phyloP scores from a whole-genome alignment of 2,797 vertebrate genomes.

The Pantherophis alleghaniensis region DNA sequence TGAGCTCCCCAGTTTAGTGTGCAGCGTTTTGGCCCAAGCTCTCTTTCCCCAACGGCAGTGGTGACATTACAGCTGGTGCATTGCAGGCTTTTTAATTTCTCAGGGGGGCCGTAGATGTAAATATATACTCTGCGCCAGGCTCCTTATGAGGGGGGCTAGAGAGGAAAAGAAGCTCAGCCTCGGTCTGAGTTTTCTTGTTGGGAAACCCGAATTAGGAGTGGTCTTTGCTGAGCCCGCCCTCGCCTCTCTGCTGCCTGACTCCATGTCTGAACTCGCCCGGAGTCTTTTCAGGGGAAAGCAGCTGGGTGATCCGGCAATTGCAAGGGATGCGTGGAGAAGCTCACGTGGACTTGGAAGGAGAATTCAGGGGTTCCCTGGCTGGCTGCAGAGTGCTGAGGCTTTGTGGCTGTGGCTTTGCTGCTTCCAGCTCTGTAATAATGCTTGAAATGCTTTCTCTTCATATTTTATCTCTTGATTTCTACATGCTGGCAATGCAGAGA shows the following conservation, averaged over 20 bases:
- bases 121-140: slow-evolving; percentile 48
- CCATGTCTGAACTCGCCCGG: slow-evolving; percentile 19
- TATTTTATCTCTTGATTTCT: neutral
- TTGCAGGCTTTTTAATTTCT: slow-evolving; percentile 46
- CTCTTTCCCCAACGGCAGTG: neutral
- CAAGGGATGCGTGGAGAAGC: neutral
- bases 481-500: no score
- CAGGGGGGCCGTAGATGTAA: slow-evolving; percentile 28
- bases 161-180: slow-evolving; percentile 38
- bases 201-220: slow-evolving; percentile 35
- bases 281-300: neutral
- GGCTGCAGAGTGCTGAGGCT: neutral
- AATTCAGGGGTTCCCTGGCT: neutral
- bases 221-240: slow-evolving; percentile 25
- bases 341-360: neutral
- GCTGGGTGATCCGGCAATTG: neutral
- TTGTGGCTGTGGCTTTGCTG: neutral
- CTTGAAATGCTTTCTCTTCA: neutral
- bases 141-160: neutral
- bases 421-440: neutral
- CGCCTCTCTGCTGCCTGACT: neutral
- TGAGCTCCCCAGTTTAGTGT: neutral
- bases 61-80: slow-evolving; percentile 36
- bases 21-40: neutral
- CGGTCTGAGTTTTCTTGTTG: neutral